Evolutionary conservation across 1,140 invertebrate species (phyloP).

Genomic region (Heliothis virescens): DNA sequence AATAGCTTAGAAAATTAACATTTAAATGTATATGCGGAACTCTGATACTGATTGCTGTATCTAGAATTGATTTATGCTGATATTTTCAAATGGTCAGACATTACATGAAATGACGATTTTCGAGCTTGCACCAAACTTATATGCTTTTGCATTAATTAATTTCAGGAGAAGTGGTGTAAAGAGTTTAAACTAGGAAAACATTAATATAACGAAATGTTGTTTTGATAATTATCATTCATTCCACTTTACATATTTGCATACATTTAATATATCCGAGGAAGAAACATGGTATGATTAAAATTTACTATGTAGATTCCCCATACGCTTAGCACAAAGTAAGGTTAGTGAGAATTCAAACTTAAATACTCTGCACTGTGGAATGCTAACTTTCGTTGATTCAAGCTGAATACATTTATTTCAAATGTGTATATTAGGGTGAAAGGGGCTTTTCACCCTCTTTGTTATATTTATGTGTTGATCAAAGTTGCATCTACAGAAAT

Average conservation of each 20-base stretch:
- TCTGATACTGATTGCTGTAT: slow-evolving; percentile 5
- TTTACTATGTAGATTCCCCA: slow-evolving; percentile 17
- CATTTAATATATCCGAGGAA: no score
- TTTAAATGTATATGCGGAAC: slow-evolving; percentile 52
- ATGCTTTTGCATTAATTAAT: no score
- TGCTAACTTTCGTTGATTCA: slow-evolving; percentile 20
- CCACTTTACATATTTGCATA: no score
- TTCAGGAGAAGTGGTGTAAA: no score
- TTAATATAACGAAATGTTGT: no score
- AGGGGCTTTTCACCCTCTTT: neutral
- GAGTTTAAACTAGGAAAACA: no score
- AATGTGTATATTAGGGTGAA: neutral
- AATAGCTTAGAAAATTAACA: slow-evolving; percentile 81
- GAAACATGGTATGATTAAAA: neutral
- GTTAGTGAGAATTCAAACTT: slow-evolving; percentile 32
- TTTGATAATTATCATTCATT: no score
- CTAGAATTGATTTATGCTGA: neutral
- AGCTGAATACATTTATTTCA: neutral
- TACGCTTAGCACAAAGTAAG: slow-evolving; percentile 11
- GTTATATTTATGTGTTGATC: neutral
- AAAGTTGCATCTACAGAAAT: no score
- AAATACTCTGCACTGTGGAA: neutral
- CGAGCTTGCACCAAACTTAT: no score
- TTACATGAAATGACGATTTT: no score
- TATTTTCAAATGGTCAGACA: neutral